Conservation (phyloP, 2,888 invertebrate genomes). For the Pyralis farinalis region DNA sequence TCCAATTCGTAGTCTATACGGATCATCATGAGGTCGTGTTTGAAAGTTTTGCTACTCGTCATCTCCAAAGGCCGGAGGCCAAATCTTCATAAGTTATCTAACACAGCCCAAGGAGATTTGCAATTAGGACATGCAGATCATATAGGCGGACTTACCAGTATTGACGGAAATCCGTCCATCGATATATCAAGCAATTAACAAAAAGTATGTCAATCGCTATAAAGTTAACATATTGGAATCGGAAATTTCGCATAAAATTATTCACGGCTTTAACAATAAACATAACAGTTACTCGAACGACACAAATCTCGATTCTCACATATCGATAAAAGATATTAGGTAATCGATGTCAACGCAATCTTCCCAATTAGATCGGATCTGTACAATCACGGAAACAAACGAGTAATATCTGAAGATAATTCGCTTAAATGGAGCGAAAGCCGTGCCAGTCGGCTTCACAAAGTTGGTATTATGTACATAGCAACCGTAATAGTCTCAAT, state of each 20-base stretch:
- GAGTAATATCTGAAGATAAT: conserved; percentile 6
- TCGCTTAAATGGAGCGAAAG: conserved; percentile 26
- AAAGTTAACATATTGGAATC: background rate
- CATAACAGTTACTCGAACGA: conserved; percentile 4
- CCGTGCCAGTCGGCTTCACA: conserved; percentile 8
- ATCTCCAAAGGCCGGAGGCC: background rate
- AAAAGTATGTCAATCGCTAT: too few species aligned
- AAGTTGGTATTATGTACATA: background rate
- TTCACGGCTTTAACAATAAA: conserved; percentile 1
- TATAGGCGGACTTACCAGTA: too few species aligned
- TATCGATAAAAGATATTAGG: background rate
- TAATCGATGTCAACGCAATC: conserved; percentile 15
- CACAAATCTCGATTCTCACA: conserved; percentile 2
- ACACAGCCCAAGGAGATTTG: too few species aligned
- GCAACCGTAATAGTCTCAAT: background rate
- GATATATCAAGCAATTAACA: too few species aligned
- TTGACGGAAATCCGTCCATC: too few species aligned
- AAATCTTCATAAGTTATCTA: too few species aligned
- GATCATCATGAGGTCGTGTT: background rate
- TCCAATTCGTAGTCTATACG: background rate
- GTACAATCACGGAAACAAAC: conserved; percentile 29
- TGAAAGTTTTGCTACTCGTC: background rate
- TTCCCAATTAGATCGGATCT: conserved; percentile 30
- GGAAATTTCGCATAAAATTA: conserved; percentile 6
- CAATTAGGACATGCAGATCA: too few species aligned